A percentile compares a stretch with the other conserved stretches of the same genome.
These are phyloP conservation scores for Galago senegalensis DNA, from an alignment of 2,797 vertebrate species.

Conservation along the genomic window DNA sequence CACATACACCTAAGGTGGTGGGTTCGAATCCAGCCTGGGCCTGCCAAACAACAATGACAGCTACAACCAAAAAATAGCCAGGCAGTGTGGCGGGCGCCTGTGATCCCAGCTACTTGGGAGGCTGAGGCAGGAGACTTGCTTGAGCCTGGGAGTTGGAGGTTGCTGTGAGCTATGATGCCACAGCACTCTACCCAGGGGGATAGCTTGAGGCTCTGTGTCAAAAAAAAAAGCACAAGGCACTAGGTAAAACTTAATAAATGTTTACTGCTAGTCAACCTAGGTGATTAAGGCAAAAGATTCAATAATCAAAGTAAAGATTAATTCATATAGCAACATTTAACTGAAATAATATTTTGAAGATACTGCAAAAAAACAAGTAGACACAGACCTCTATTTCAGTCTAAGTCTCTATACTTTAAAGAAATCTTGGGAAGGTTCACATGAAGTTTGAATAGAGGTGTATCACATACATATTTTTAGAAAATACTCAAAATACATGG, in stretches of 20 bases:
- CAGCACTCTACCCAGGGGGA: too few species aligned
- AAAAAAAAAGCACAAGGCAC: conserved; percentile 8
- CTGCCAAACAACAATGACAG: too few species aligned
- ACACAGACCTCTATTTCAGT: conserved; percentile 16
- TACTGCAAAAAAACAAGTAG: conserved; percentile 1
- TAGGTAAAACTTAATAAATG: conserved; percentile 1
- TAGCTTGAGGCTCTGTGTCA: too few species aligned
- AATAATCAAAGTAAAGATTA: conserved; percentile 48
- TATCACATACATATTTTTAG: background rate
- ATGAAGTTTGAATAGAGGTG: conserved; percentile 12
- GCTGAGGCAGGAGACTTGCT: too few species aligned
- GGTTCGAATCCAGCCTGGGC: too few species aligned
- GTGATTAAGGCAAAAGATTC: conserved; percentile 24
- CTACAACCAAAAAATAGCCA: too few species aligned
- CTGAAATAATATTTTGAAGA: background rate
- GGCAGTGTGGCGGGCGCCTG: too few species aligned
- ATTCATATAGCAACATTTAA: background rate
- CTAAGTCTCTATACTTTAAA: conserved; percentile 51
- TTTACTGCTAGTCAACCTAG: background rate
- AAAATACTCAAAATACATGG: conserved; percentile 26
- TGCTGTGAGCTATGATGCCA: too few species aligned
- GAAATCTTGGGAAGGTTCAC: conserved; percentile 11
- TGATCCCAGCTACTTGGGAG: too few species aligned
- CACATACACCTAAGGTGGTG: too few species aligned
- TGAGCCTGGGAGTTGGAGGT: too few species aligned